Percentiles rank a stretch among this genome's conserved stretches.
Conservation (phyloP, 2,797 vertebrate genomes). For the Hydrophis major region DNA sequence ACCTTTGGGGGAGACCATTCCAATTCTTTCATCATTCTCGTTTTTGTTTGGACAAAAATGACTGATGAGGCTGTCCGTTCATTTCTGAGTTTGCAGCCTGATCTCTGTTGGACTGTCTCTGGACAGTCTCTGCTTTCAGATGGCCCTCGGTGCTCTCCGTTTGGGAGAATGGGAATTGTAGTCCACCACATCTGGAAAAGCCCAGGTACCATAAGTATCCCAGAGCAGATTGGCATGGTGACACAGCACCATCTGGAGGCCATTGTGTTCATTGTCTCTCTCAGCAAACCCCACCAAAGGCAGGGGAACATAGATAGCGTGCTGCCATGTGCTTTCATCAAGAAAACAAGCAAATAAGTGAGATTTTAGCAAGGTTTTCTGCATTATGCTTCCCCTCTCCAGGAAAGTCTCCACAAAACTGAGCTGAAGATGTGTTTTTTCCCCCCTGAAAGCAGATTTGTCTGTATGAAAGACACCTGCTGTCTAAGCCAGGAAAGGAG, state of each 20-base stretch:
- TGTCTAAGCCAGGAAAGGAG: background rate
- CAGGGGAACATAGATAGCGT: background rate
- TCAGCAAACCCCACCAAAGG: rapidly evolving
- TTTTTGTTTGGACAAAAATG: background rate
- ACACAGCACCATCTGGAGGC: constrained; percentile 47
- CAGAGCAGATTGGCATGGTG: background rate
- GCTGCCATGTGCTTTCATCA: background rate
- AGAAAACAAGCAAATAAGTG: background rate
- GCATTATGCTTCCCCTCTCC: background rate
- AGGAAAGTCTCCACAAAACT: background rate
- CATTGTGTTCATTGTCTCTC: rapidly evolving
- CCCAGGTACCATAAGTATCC: background rate
- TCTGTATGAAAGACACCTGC: background rate
- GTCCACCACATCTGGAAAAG: background rate
- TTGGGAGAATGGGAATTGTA: background rate
- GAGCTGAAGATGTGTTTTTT: background rate
- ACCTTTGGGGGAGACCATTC: background rate
- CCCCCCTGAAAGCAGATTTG: background rate
- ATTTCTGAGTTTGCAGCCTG: background rate
- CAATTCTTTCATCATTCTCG: no score
- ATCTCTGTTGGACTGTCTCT: background rate
- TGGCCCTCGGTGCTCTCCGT: background rate
- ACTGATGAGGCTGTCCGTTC: background rate
- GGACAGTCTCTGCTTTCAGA: background rate
- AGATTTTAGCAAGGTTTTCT: background rate